Percentiles rank a stretch among this genome's conserved stretches.
phyloP scores from a whole-genome alignment of 2,797 vertebrate species.

The Muraenolepis orangiensis region DNA sequence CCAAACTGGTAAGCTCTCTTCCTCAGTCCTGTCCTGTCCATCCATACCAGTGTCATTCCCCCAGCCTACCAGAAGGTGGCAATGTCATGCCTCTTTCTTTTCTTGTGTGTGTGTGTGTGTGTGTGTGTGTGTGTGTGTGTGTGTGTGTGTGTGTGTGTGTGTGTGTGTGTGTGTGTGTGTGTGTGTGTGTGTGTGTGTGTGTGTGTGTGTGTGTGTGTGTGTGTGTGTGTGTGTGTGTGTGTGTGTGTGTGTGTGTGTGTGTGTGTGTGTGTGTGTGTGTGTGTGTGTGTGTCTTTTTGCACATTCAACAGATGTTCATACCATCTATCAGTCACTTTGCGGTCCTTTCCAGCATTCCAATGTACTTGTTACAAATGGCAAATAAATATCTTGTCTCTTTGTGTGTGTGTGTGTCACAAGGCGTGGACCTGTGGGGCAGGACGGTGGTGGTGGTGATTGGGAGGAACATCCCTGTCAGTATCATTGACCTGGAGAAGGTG shows the following conservation, averaged over 20 bases:
- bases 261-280: conserved; percentile 10
- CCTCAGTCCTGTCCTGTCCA: neutral
- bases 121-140: too few relatives aligned
- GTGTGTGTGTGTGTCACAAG: conserved; percentile 56
- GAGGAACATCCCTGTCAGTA: conserved; percentile 90
- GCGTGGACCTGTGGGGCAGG: conserved; percentile 88
- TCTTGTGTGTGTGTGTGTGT: neutral
- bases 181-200: conserved; percentile 3
- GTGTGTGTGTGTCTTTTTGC: too few relatives aligned
- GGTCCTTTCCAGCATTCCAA: too few relatives aligned
- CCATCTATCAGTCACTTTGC: too few relatives aligned
- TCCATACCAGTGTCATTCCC: neutral
- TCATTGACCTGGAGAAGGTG: conserved; percentile 97
- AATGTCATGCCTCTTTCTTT: conserved; percentile 19
- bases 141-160: too few relatives aligned
- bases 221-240: conserved; percentile 12
- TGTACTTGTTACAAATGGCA: too few relatives aligned
- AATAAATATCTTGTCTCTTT: too few relatives aligned
- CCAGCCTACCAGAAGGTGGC: conserved; percentile 38
- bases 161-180: neutral
- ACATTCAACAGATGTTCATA: too few relatives aligned
- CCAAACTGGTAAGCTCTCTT: conserved; percentile 83
- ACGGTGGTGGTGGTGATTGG: conserved; percentile 94
- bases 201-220: conserved; percentile 4
- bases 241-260: conserved; percentile 5